These are phyloP conservation scores for Ibidorhyncha struthersii DNA, from an alignment of 2,113 vertebrate genomes.

Conservation along the genomic window DNA sequence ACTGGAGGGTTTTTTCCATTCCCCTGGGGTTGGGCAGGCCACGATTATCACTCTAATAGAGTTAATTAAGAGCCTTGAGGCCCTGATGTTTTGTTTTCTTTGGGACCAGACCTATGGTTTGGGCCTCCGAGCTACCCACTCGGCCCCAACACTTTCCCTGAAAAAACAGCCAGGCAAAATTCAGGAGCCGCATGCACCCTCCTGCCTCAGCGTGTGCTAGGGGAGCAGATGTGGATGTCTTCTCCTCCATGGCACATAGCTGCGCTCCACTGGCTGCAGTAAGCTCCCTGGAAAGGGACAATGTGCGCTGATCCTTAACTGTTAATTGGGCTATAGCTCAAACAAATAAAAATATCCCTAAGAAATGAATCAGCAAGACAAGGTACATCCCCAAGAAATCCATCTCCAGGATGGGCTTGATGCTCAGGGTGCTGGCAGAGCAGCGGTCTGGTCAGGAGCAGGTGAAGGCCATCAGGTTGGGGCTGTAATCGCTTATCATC, in stretches of 20 bases:
- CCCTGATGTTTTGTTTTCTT: slow-evolving; percentile 41
- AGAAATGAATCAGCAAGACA: not conserved
- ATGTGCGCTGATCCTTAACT: not conserved
- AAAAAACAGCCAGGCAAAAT: not conserved
- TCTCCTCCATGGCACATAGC: rapidly evolving
- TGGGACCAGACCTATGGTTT: slow-evolving; percentile 33
- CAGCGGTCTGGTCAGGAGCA: not conserved
- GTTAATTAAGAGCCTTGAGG: slow-evolving; percentile 48
- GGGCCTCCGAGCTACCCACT: slow-evolving; percentile 5
- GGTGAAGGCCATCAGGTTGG: not conserved
- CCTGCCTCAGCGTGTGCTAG: not conserved
- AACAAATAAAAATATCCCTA: not conserved
- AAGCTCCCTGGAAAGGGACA: not conserved
- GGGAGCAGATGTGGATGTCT: not conserved
- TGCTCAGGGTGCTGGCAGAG: not conserved
- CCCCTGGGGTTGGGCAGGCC: slow-evolving; percentile 42
- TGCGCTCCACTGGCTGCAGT: not conserved
- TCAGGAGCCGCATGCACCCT: not conserved
- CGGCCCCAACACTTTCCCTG: not conserved
- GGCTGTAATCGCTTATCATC: not conserved
- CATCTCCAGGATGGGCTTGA: not conserved
- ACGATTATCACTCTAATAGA: slow-evolving; percentile 16
- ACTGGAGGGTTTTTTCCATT: slow-evolving; percentile 52
- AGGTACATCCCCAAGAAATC: not conserved
- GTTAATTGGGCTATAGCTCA: not conserved